Conservation (phyloP, 1,140 invertebrate genomes). For the Sminthurinus signatus region DNA sequence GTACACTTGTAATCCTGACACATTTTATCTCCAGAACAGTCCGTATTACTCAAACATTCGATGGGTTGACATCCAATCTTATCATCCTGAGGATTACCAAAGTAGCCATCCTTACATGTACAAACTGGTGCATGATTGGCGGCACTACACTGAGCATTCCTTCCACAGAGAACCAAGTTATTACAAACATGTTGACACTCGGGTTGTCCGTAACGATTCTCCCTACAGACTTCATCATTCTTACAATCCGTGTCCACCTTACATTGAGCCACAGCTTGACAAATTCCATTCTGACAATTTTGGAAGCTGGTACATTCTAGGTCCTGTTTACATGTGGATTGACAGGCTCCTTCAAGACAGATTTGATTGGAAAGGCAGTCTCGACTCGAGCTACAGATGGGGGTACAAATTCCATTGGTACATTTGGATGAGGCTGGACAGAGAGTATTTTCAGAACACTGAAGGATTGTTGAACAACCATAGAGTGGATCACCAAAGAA, state of each 20-base stretch:
- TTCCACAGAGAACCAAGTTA: constrained; percentile 28
- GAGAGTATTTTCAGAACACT: constrained; percentile 60
- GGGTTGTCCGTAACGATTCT: constrained; percentile 57
- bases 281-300: constrained; percentile 72
- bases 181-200: constrained; percentile 36
- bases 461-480: constrained; percentile 70
- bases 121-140: constrained; percentile 66
- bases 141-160: constrained; percentile 18
- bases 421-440: constrained; percentile 74
- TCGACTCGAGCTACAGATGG: constrained; percentile 64
- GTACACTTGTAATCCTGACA: constrained; percentile 73
- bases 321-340: constrained; percentile 68
- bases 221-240: constrained; percentile 59
- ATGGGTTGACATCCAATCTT: constrained; percentile 66
- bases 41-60: constrained; percentile 61
- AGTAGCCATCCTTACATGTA: constrained; percentile 66
- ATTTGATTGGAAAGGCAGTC: constrained; percentile 74
- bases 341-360: constrained; percentile 69
- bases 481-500: constrained; percentile 73
- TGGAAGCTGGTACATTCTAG: constrained; percentile 71
- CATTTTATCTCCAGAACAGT: constrained; percentile 73
- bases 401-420: constrained; percentile 68
- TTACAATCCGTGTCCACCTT: constrained; percentile 61
- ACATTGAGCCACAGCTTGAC: constrained; percentile 70
- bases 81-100: constrained; percentile 65